phyloP scores from a whole-genome alignment of 1,140 invertebrate genomes.

The Drosophila hydei region DNA sequence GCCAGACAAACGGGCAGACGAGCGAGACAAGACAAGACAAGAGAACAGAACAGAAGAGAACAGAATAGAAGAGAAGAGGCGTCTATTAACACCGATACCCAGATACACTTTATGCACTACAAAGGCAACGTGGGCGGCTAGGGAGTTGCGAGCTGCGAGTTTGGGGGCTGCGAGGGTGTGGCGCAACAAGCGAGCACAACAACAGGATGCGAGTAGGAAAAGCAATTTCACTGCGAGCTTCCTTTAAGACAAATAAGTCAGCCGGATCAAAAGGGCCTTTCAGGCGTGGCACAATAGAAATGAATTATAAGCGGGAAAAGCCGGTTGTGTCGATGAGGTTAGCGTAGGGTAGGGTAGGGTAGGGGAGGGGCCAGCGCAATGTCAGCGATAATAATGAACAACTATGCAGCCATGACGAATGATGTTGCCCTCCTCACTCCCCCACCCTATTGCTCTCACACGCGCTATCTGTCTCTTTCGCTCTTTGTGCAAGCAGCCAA shows the following conservation, averaged over 20 bases:
- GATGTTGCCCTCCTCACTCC: slow-evolving; percentile 42
- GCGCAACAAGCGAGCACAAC: slow-evolving; percentile 56
- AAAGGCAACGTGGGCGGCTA: slow-evolving; percentile 58
- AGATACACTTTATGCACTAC: slow-evolving; percentile 51
- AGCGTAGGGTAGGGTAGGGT: no score
- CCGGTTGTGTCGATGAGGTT: no score
- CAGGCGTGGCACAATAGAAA: slow-evolving; percentile 75
- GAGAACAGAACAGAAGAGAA: slow-evolving; percentile 9
- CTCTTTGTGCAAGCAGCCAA: slow-evolving; percentile 22
- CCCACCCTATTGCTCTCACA: neutral
- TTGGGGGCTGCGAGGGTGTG: no score
- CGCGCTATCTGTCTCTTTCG: neutral
- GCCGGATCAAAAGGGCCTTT: slow-evolving; percentile 82
- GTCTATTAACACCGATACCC: slow-evolving; percentile 78
- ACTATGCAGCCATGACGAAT: slow-evolving; percentile 72
- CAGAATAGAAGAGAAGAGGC: slow-evolving; percentile 52
- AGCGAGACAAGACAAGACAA: slow-evolving; percentile 16
- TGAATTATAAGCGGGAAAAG: slow-evolving; percentile 70
- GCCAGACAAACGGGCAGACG: slow-evolving; percentile 20
- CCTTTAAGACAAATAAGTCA: slow-evolving; percentile 83
- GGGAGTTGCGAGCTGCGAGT: slow-evolving; percentile 15
- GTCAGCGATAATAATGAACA: slow-evolving; percentile 81
- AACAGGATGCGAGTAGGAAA: slow-evolving; percentile 78
- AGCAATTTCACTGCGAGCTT: slow-evolving; percentile 83
- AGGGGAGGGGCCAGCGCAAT: slow-evolving; percentile 21